phyloP scores from a whole-genome alignment of 2,113 vertebrate species.

The Castor canadensis region DNA sequence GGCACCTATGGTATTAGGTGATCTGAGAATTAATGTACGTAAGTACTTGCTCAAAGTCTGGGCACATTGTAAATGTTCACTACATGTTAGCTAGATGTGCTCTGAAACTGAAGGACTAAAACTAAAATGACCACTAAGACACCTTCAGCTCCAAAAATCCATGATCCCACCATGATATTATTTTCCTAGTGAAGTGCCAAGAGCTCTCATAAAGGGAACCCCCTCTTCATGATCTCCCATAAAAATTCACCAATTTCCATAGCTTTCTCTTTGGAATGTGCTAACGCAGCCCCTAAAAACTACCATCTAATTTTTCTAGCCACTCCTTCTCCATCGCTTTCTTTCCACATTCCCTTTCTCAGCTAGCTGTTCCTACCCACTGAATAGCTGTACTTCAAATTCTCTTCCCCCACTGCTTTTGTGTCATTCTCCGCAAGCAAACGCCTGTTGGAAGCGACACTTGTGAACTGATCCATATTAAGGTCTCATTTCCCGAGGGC shows the following conservation, averaged over 20 bases:
- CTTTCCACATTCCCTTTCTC: slow-evolving; percentile 26
- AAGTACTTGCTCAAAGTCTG: background rate
- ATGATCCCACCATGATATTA: slow-evolving; percentile 46
- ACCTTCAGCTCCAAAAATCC: background rate
- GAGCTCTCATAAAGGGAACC: slow-evolving; percentile 21
- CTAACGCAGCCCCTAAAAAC: slow-evolving; percentile 40
- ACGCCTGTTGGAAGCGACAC: slow-evolving; percentile 56
- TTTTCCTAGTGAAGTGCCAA: slow-evolving; percentile 35
- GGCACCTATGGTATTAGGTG: background rate
- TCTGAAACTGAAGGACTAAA: background rate
- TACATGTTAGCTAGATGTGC: background rate
- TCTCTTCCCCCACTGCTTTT: background rate
- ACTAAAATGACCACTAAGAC: background rate
- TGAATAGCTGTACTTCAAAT: slow-evolving; percentile 48
- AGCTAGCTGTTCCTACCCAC: background rate
- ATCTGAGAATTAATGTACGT: background rate
- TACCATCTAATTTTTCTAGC: slow-evolving; percentile 39
- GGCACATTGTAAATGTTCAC: background rate
- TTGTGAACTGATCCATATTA: slow-evolving; percentile 63
- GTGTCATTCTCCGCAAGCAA: slow-evolving; percentile 23
- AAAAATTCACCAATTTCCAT: slow-evolving; percentile 31
- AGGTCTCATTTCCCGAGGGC: slow-evolving; percentile 63
- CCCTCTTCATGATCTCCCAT: slow-evolving; percentile 3
- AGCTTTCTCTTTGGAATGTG: slow-evolving; percentile 52
- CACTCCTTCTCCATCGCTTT: background rate